Percentiles rank a stretch among this genome's conserved stretches.
These are phyloP conservation scores for Cirrhinus mrigala DNA, from an alignment of 2,797 vertebrate genomes.

Conservation along the genomic window DNA sequence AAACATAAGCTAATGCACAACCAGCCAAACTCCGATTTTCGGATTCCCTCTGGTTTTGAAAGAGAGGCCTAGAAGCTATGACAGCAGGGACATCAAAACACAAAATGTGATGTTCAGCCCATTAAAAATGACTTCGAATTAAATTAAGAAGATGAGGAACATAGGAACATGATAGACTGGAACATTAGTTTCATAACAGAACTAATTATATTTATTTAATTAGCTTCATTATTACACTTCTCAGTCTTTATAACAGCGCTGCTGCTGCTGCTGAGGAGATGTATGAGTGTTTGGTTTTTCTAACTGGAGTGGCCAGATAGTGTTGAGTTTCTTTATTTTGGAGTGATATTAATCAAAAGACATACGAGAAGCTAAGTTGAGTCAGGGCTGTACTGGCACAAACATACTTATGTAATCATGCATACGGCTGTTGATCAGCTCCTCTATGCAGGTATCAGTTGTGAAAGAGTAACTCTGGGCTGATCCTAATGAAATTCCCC, in stretches of 20 bases:
- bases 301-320: constrained; percentile 34
- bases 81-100: constrained; percentile 3
- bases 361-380: constrained; percentile 13
- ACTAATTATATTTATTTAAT: neutral
- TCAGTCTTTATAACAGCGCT: neutral
- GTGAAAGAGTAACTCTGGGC: constrained; percentile 26
- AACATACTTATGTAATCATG: constrained; percentile 21
- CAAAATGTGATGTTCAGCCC: neutral
- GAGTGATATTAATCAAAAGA: constrained; percentile 39
- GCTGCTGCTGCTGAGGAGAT: constrained; percentile 19
- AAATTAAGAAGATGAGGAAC: neutral
- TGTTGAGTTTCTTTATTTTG: constrained; percentile 47
- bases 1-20: constrained; percentile 20
- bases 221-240: neutral
- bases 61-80: neutral
- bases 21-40: neutral
- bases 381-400: constrained; percentile 32
- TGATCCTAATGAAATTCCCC: constrained; percentile 27
- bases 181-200: constrained; percentile 23
- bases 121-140: neutral
- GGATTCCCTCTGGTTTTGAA: neutral
- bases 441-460: constrained; percentile 25
- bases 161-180: neutral
- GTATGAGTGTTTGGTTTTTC: constrained; percentile 26
- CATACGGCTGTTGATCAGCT: constrained; percentile 5